Base-by-base conservation (phyloP, 1,140 invertebrate species). In the Cyclargus thomasi region DNA sequence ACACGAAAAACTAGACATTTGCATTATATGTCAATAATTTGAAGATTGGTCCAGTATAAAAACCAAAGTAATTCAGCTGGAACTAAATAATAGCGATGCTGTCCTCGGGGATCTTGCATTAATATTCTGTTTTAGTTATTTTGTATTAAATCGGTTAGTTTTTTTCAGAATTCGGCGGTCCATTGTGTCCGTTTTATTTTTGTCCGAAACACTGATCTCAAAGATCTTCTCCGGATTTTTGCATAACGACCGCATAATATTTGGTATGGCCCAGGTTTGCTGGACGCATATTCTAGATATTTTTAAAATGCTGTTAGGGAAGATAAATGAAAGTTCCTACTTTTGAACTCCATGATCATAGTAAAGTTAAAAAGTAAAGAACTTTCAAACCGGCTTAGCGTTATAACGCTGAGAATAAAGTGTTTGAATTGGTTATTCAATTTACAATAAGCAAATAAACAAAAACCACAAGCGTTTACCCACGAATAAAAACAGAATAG, bases 401-500 rank as follows among this genome's bases (percentile, higher is more conserved):
- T 29, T 29, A 21, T 6, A 23, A 20, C 5, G 3, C 7, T 0
- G 53, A 16, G 29, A 57, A 16, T 11, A 18, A 21, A 53, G 62
- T 64, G 14, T 39, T 0, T 59, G 35, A 29, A 11, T 64, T 63
- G 20, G 23, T 53, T n/a, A 21, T 17, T 64, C 57, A 53, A 59
- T 71, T 71, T 65, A 63, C 67, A 69, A 66, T 62, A 65, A 66
- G 22, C 23, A 74, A 71, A 65, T 69, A 64, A 59, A 70, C 36
- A 53, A 68, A 71, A 69, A 63, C 47, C 64, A 35, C 35, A 65
- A 53, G 72, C 70, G 63, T 65, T 67, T 35, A 36, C 62, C 57
- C 36, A 67, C 63, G 68, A 84, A 81, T 77, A 79, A 81, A 77
- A 80, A 70, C 69, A 82, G 76, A 84, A 85, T 79, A 76, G 73